Evolutionary conservation across 1,140 invertebrate genomes (phyloP).

Genomic region (Brachionus rotundiformis): DNA sequence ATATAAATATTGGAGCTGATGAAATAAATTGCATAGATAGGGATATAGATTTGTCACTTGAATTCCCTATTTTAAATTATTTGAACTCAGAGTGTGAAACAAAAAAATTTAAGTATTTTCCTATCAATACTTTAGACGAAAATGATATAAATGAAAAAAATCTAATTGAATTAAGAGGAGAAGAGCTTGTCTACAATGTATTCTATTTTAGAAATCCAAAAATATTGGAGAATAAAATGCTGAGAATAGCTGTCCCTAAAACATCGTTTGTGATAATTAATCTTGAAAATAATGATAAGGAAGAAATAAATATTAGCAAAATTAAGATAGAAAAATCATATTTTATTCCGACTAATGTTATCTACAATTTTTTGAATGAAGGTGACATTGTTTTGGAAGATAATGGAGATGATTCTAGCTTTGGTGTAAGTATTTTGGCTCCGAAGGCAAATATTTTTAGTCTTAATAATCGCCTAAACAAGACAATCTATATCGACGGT

Average conservation of each 20-base stretch:
- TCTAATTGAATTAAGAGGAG: not conserved
- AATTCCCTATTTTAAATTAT: not conserved
- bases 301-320: not conserved
- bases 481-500: not conserved
- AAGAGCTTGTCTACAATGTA: not conserved
- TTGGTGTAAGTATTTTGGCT: not conserved
- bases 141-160: not conserved
- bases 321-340: not conserved
- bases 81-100: not conserved
- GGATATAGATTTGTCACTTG: not conserved
- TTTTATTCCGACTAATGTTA: not conserved
- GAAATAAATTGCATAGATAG: not conserved
- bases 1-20: not conserved
- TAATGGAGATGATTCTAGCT: not conserved
- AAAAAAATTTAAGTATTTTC: not conserved
- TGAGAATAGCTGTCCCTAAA: not conserved
- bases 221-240: not conserved
- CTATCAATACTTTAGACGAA: not conserved
- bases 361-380: not conserved
- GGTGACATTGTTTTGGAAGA: not conserved
- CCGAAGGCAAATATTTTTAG: not conserved
- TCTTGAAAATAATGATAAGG: not conserved
- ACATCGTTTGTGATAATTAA: not conserved
- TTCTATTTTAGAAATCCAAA: conserved; percentile 19
- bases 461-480: not conserved